Evolutionary conservation across 1,140 invertebrate genomes (phyloP).

Genomic region (Drosophila nebulosa): DNA sequence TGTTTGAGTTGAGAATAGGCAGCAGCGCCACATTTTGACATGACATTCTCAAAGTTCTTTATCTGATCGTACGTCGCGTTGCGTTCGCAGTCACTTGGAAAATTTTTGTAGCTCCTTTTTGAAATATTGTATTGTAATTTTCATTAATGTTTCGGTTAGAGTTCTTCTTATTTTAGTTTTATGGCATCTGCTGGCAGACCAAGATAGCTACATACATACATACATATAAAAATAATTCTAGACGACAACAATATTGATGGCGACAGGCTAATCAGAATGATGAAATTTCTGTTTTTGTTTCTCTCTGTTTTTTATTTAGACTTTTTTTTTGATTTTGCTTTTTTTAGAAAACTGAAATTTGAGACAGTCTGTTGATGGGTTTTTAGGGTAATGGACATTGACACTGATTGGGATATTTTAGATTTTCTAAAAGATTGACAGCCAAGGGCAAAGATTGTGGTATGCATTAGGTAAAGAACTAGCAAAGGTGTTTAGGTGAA

Average conservation of each 20-base stretch:
- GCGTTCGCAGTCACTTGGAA: slow-evolving; percentile 68
- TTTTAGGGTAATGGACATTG: slow-evolving; percentile 53
- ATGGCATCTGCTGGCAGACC: slow-evolving; percentile 45
- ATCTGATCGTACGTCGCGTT: slow-evolving; percentile 59
- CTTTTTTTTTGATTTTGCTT: slow-evolving; percentile 15
- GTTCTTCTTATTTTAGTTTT: slow-evolving; percentile 31
- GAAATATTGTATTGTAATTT: slow-evolving; percentile 52
- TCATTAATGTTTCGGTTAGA: slow-evolving; percentile 53
- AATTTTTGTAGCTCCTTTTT: slow-evolving; percentile 35
- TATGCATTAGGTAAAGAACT: background rate
- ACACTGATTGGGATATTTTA: slow-evolving; percentile 55
- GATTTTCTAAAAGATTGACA: slow-evolving; percentile 39
- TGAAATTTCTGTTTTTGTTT: slow-evolving; percentile 61
- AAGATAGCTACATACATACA: background rate
- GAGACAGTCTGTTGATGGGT: slow-evolving; percentile 52
- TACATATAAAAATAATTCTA: slow-evolving; percentile 21
- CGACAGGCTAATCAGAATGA: slow-evolving; percentile 64
- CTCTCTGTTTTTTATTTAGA: background rate
- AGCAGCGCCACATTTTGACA: slow-evolving; percentile 71
- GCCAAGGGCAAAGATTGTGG: slow-evolving; percentile 13
- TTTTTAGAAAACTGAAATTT: slow-evolving; percentile 47
- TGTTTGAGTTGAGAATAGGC: slow-evolving; percentile 28
- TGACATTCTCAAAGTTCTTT: slow-evolving; percentile 63
- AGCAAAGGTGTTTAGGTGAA: background rate
- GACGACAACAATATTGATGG: slow-evolving; percentile 24